A percentile compares a stretch with the other conserved stretches of the same genome.
phyloP scores from a whole-genome alignment of 2,888 invertebrate species.

The Drosophila tanythrix region DNA sequence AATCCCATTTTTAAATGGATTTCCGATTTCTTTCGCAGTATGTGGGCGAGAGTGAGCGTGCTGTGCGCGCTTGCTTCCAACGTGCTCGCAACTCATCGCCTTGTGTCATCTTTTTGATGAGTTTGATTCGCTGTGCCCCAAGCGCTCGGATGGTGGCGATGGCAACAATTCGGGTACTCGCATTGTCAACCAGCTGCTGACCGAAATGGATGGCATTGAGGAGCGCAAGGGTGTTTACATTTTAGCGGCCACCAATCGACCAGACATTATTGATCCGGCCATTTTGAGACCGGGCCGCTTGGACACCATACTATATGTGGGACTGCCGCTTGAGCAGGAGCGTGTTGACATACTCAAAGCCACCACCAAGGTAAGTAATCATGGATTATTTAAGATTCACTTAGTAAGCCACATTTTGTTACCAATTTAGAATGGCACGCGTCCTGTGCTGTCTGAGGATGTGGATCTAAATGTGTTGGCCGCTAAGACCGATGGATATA shows the following conservation, averaged over 20 bases:
- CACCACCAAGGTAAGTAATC: slow-evolving; percentile 90
- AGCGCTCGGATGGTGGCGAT: slow-evolving; percentile 90
- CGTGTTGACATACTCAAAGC: slow-evolving; percentile 95
- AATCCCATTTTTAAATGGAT: not conserved
- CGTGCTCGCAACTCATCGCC: slow-evolving; percentile 97
- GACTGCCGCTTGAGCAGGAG: slow-evolving; percentile 92
- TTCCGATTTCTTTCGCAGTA: slow-evolving; percentile 87
- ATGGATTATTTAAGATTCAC: no score
- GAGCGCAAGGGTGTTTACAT: slow-evolving; percentile 96
- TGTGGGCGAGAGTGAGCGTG: slow-evolving; percentile 99
- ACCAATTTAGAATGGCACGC: slow-evolving; percentile 89
- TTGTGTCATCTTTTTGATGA: slow-evolving; percentile 99
- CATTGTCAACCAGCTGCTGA: slow-evolving; percentile 98
- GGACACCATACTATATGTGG: slow-evolving; percentile 95
- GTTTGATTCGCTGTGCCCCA: slow-evolving; percentile 97
- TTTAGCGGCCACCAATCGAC: slow-evolving; percentile 98
- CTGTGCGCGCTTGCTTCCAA: slow-evolving; percentile 97
- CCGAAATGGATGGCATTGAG: slow-evolving; percentile 99
- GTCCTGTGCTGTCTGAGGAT: slow-evolving; percentile 90
- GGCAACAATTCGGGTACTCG: slow-evolving; percentile 91
- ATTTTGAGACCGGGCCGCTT: slow-evolving; percentile 94
- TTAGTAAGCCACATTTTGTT: not conserved
- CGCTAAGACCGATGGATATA: slow-evolving; percentile 90
- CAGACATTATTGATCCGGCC: slow-evolving; percentile 98
- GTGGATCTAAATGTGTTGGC: slow-evolving; percentile 91